Conservation (phyloP, 1,140 invertebrate species). For the Agraylea sexmaculata region DNA sequence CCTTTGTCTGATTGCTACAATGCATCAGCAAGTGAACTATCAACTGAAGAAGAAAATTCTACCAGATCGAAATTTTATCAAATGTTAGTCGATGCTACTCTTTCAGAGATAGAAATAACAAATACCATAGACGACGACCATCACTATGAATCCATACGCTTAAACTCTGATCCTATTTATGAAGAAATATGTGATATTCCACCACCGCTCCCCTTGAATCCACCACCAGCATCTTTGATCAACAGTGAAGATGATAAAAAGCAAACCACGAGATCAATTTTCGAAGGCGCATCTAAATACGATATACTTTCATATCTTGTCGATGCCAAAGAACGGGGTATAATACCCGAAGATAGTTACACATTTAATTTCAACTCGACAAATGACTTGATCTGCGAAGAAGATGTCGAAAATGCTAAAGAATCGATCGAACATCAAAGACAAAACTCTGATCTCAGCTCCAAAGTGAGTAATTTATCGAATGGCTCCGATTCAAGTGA, state of each 20-base stretch:
- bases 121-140: conserved; percentile 50
- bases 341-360: conserved; percentile 48
- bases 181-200: conserved; percentile 75
- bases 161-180: conserved; percentile 73
- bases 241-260: conserved; percentile 50
- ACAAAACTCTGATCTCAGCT: conserved; percentile 42
- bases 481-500: conserved; percentile 56
- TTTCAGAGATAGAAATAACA: conserved; percentile 48
- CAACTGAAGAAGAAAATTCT: conserved; percentile 46
- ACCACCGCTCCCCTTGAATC: conserved; percentile 60
- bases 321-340: conserved; percentile 65
- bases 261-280: conserved; percentile 57
- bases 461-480: conserved; percentile 43
- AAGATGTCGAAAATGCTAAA: conserved; percentile 45
- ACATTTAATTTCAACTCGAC: conserved; percentile 43
- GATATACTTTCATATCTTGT: conserved; percentile 81
- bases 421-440: conserved; percentile 32
- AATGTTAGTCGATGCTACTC: conserved; percentile 50
- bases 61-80: conserved; percentile 56
- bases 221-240: conserved; percentile 47
- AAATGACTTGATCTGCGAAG: conserved; percentile 40
- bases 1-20: conserved; percentile 55
- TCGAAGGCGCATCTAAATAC: conserved; percentile 75
- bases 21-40: conserved; percentile 45
- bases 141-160: conserved; percentile 65